phyloP scores from a whole-genome alignment of 2,888 invertebrate genomes.

The Uropetala carovei region DNA sequence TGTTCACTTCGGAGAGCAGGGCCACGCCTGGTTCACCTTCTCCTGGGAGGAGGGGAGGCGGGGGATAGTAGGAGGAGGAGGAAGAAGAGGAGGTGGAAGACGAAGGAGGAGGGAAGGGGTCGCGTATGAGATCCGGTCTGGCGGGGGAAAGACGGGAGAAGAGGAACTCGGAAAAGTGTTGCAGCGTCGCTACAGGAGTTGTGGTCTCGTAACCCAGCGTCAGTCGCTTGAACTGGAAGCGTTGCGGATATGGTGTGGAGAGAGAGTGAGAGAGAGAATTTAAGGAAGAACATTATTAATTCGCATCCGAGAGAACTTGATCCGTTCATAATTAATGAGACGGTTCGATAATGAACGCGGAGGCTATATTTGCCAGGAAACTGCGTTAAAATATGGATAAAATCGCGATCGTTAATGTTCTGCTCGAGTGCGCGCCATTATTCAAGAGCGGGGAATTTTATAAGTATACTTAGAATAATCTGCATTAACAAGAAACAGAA shows the following conservation, averaged over 20 bases:
- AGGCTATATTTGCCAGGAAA: neutral
- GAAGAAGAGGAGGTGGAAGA: constrained; percentile 71
- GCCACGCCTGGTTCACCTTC: constrained; percentile 81
- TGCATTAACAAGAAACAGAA: too few relatives aligned
- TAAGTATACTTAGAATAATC: too few relatives aligned
- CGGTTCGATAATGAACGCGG: neutral
- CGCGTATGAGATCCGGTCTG: constrained; percentile 37
- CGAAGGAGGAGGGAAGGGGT: constrained; percentile 75
- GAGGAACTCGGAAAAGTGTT: constrained; percentile 78
- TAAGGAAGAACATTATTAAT: neutral
- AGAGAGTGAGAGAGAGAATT: neutral
- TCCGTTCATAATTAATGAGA: neutral
- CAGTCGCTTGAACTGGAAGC: constrained; percentile 77
- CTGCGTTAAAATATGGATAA: neutral
- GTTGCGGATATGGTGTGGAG: neutral
- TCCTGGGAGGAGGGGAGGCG: constrained; percentile 78
- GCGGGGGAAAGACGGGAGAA: constrained; percentile 72
- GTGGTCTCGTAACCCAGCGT: constrained; percentile 82
- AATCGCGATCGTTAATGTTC: too few relatives aligned
- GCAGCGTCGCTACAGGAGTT: constrained; percentile 78
- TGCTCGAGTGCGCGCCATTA: too few relatives aligned
- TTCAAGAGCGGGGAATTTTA: too few relatives aligned
- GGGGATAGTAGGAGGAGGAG: constrained; percentile 77
- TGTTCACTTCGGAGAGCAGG: constrained; percentile 79
- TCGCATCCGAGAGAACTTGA: neutral